Percentiles rank a stretch among this genome's conserved stretches.
These are phyloP conservation scores for Parus major DNA, from an alignment of 2,113 vertebrate species.

Conservation along the genomic window DNA sequence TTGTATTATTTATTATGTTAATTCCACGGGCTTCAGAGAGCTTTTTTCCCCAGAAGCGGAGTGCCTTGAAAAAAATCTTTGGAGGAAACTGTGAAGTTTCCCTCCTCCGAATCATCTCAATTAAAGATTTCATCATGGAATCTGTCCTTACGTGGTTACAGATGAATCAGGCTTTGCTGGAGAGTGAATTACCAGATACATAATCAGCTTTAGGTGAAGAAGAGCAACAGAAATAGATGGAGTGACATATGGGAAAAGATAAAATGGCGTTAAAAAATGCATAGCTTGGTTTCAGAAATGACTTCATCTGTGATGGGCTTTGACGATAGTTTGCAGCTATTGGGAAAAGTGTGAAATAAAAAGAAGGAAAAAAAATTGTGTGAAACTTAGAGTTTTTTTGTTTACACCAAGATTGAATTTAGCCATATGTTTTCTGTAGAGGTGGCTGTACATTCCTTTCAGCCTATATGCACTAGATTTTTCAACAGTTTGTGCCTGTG, in stretches of 20 bases:
- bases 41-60: not conserved
- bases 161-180: constrained; percentile 32
- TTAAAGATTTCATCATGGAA: not conserved
- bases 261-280: constrained; percentile 39
- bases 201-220: constrained; percentile 47
- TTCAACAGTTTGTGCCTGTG: not conserved
- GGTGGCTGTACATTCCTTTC: constrained; percentile 6
- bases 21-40: not conserved
- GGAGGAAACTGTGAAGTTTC: not conserved
- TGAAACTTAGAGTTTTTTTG: constrained; percentile 53
- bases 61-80: not conserved
- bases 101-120: not conserved
- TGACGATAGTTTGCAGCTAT: constrained; percentile 32
- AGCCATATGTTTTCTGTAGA: constrained; percentile 54
- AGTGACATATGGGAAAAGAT: constrained; percentile 52
- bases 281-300: constrained; percentile 34
- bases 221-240: constrained; percentile 42
- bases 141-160: constrained; percentile 1
- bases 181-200: constrained; percentile 4
- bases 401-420: constrained; percentile 51
- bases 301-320: constrained; percentile 7
- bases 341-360: constrained; percentile 51
- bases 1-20: constrained; percentile 2
- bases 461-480: not conserved
- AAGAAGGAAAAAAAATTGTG: constrained; percentile 10